phyloP scores from a whole-genome alignment of 2,797 vertebrate species.

The Chloroceryle inda region DNA sequence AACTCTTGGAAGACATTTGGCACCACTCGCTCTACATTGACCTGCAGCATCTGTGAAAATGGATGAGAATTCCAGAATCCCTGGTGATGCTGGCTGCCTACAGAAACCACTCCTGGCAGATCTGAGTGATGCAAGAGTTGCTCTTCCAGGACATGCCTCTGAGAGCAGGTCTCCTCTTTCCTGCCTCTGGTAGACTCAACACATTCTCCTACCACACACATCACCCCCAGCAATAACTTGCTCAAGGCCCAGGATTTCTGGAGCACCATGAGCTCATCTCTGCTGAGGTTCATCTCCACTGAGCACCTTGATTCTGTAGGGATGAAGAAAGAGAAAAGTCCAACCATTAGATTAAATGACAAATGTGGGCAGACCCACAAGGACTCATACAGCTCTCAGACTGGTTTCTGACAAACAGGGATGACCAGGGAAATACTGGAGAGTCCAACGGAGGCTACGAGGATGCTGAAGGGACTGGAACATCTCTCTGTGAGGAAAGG shows the following conservation, averaged over 20 bases:
- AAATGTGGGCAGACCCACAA: neutral
- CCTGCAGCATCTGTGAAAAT: neutral
- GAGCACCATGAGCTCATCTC: neutral
- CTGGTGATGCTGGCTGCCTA: neutral
- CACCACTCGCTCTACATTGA: fast-evolving
- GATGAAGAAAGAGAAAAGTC: neutral
- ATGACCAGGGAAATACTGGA: neutral
- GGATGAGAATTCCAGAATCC: neutral
- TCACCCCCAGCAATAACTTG: neutral
- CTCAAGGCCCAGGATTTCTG: neutral
- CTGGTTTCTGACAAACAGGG: neutral
- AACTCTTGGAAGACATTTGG: neutral
- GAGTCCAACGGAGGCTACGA: no score
- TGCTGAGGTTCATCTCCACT: neutral
- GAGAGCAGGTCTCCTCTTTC: neutral
- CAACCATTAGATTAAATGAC: neutral
- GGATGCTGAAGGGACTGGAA: no score
- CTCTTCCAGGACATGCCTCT: neutral
- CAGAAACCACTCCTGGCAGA: neutral
- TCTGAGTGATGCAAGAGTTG: neutral
- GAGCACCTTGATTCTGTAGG: neutral
- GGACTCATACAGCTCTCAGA: neutral
- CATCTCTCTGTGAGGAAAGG: no score
- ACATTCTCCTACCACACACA: neutral
- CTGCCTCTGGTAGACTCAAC: neutral